Evolutionary conservation across 2,888 invertebrate species (phyloP).

Genomic region (Entomobrya proxima): DNA sequence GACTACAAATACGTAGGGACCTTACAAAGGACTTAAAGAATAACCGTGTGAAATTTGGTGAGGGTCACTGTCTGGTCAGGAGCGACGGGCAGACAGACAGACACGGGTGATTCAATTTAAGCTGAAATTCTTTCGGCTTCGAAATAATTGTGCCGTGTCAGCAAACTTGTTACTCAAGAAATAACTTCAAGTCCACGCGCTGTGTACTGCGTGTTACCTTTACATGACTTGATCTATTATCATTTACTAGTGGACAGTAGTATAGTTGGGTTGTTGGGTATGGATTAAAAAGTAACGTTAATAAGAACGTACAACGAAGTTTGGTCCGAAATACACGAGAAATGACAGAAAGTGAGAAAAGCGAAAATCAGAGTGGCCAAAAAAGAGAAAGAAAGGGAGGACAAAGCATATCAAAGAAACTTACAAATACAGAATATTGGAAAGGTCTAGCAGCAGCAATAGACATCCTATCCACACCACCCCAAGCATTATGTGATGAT

Average conservation of each 20-base stretch:
- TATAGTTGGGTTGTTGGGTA: not conserved
- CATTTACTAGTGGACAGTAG: no score
- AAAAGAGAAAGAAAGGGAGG: not conserved
- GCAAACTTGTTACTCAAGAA: slow-evolving; percentile 11
- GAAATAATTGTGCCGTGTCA: not conserved
- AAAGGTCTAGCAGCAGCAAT: not conserved
- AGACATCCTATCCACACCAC: not conserved
- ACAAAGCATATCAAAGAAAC: not conserved
- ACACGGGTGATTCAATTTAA: not conserved
- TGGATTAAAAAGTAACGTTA: not conserved
- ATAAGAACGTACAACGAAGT: not conserved
- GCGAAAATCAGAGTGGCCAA: not conserved
- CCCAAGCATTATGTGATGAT: not conserved
- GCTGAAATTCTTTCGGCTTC: no score
- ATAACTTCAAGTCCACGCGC: not conserved
- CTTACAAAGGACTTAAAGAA: no score
- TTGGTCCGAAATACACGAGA: not conserved
- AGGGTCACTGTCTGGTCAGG: not conserved
- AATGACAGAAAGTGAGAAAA: not conserved
- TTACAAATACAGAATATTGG: not conserved
- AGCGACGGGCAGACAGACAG: slow-evolving; percentile 3
- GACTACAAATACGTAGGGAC: no score
- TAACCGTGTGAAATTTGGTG: no score
- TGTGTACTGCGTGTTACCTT: not conserved
- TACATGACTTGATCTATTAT: not conserved